Conservation (phyloP, 1,140 invertebrate species). For the Liolophura sinensis region DNA sequence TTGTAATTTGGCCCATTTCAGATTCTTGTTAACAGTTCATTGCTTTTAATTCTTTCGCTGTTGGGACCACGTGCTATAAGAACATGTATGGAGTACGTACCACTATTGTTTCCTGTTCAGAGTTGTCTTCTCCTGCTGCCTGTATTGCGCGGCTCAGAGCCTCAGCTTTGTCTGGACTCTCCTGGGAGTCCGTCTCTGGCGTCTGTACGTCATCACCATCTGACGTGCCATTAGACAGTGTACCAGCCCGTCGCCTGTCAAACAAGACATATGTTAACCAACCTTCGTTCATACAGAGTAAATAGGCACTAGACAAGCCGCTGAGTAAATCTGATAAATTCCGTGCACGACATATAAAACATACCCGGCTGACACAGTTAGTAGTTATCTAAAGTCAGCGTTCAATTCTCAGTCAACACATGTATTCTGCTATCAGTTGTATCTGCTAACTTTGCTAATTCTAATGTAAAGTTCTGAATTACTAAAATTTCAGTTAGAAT, state of each 20-base stretch:
- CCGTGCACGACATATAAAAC: background rate
- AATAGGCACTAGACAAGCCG: background rate
- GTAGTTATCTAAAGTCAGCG: too few species aligned
- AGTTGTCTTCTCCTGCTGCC: slow-evolving; percentile 9
- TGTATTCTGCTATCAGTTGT: too few species aligned
- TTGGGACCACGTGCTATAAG: too few species aligned
- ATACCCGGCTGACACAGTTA: background rate
- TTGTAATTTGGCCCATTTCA: too few species aligned
- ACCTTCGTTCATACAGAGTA: background rate
- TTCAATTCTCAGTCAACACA: background rate
- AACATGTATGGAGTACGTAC: too few species aligned
- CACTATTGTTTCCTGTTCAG: background rate
- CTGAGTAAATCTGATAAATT: background rate
- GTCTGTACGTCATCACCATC: slow-evolving; percentile 29
- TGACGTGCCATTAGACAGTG: slow-evolving; percentile 38
- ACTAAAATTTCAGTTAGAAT: too few species aligned
- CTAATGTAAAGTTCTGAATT: too few species aligned
- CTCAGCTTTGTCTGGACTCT: slow-evolving; percentile 18
- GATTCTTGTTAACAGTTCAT: too few species aligned
- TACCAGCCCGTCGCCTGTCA: slow-evolving; percentile 30
- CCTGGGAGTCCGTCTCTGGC: slow-evolving; percentile 21
- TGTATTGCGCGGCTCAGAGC: slow-evolving; percentile 21
- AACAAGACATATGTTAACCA: background rate
- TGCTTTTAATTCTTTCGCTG: too few species aligned
- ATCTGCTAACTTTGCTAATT: too few species aligned